A percentile compares a stretch with the other conserved stretches of the same genome.
Evolutionary conservation across 2,888 invertebrate genomes (phyloP).

Genomic region (Cephus pygmeus): DNA sequence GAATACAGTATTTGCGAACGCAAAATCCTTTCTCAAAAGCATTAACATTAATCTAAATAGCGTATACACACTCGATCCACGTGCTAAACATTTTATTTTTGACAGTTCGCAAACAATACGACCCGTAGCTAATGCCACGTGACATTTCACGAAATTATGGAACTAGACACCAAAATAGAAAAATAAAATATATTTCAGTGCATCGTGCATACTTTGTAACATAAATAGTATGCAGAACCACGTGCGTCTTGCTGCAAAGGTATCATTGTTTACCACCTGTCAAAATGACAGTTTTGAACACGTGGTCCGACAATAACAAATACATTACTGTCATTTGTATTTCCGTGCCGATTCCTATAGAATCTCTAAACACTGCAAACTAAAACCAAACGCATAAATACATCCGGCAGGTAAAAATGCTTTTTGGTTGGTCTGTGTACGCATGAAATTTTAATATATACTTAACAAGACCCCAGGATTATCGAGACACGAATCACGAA

Average conservation of each 20-base stretch:
- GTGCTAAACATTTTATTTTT: background rate
- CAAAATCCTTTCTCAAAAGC: background rate
- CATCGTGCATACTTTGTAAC: background rate
- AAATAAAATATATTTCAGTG: background rate
- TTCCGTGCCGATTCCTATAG: background rate
- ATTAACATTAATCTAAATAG: background rate
- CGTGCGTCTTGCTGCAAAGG: background rate
- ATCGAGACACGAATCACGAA: constrained; percentile 32
- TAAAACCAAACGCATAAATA: background rate
- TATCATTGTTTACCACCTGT: background rate
- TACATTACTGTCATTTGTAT: background rate
- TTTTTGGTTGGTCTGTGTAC: background rate
- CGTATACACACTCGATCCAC: background rate
- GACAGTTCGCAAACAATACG: background rate
- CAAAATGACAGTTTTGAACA: background rate
- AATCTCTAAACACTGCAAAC: background rate
- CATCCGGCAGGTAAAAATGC: background rate
- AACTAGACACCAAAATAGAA: background rate
- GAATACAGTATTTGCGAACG: background rate
- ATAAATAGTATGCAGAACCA: background rate
- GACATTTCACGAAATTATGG: background rate
- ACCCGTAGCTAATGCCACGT: background rate
- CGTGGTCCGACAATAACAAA: background rate
- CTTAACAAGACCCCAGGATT: background rate
- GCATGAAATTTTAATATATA: background rate